Conservation (phyloP, 2,888 invertebrate genomes). For the Masnerella sp. region DNA sequence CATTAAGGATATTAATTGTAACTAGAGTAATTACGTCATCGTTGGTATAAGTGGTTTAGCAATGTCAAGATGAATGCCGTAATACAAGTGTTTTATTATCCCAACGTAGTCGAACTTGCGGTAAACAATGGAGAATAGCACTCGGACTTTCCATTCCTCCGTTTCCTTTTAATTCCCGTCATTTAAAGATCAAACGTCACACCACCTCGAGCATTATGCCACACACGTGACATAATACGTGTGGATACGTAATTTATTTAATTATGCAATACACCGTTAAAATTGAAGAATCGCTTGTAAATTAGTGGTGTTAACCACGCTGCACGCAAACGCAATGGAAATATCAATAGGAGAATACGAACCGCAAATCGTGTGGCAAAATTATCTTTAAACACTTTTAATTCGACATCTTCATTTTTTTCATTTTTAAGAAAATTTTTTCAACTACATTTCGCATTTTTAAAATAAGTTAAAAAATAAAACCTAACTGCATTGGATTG, state of each 20-base stretch:
- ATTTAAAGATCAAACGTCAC: constrained; percentile 24
- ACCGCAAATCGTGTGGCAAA: too few species aligned
- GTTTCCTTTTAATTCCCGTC: constrained; percentile 30
- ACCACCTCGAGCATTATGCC: constrained; percentile 28
- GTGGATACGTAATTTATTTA: constrained; percentile 63
- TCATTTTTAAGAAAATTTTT: too few species aligned
- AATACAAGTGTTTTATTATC: constrained; percentile 29
- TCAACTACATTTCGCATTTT: too few species aligned
- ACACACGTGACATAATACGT: constrained; percentile 50
- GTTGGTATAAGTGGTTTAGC: constrained; percentile 21
- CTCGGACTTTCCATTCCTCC: constrained; percentile 29
- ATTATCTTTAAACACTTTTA: too few species aligned
- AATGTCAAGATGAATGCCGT: constrained; percentile 36
- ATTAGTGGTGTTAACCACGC: constrained; percentile 62
- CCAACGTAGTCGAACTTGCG: neutral
- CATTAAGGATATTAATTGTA: too few species aligned
- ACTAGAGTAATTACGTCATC: too few species aligned
- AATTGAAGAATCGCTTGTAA: constrained; percentile 64
- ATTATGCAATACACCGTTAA: constrained; percentile 68
- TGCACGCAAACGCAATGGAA: neutral
- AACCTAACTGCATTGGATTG: too few species aligned
- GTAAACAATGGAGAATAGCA: constrained; percentile 34
- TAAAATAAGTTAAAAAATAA: too few species aligned
- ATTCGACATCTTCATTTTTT: too few species aligned
- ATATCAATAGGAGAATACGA: too few species aligned